A percentile compares a stretch with the other conserved stretches of the same genome.
Evolutionary conservation across 2,113 vertebrate genomes (phyloP).

Genomic region (Brienomyrus brachyistius): DNA sequence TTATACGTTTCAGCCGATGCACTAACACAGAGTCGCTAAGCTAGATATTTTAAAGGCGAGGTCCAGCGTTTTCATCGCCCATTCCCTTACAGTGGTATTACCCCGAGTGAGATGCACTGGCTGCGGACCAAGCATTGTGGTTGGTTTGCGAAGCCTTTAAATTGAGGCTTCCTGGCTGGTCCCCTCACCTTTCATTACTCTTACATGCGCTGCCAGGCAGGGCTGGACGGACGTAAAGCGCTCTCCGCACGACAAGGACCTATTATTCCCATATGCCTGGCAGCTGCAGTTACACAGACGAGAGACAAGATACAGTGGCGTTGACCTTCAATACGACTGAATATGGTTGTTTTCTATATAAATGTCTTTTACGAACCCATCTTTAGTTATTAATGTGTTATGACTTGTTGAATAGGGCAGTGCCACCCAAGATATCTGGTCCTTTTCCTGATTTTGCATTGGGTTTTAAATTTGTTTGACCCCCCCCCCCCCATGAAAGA

Average conservation of each 20-base stretch:
- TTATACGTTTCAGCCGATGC: not conserved
- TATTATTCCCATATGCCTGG: not conserved
- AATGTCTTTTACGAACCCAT: not conserved
- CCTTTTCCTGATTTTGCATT: slow-evolving; percentile 4
- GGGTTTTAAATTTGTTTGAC: not conserved
- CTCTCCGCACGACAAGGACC: not conserved
- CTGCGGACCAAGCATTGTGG: not conserved
- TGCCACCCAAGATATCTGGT: not conserved
- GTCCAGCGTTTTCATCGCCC: not conserved
- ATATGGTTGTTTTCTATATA: not conserved
- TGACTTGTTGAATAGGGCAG: not conserved
- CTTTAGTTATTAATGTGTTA: slow-evolving; percentile 5
- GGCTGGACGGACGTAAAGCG: not conserved
- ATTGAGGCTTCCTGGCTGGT: not conserved
- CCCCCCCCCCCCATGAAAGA: not conserved
- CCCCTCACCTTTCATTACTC: not conserved
- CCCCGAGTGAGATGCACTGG: not conserved
- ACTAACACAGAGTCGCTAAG: slow-evolving; percentile 8
- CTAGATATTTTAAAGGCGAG: not conserved
- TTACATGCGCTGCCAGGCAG: not conserved
- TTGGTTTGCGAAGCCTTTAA: not conserved
- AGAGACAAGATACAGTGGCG: slow-evolving; percentile 9
- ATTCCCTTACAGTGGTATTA: not conserved
- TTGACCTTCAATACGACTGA: not conserved
- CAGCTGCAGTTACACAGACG: slow-evolving; percentile 3